A percentile compares a stretch with the other conserved stretches of the same genome.
phyloP scores from a whole-genome alignment of 2,888 invertebrate genomes.

The Ormyrus rosae region DNA sequence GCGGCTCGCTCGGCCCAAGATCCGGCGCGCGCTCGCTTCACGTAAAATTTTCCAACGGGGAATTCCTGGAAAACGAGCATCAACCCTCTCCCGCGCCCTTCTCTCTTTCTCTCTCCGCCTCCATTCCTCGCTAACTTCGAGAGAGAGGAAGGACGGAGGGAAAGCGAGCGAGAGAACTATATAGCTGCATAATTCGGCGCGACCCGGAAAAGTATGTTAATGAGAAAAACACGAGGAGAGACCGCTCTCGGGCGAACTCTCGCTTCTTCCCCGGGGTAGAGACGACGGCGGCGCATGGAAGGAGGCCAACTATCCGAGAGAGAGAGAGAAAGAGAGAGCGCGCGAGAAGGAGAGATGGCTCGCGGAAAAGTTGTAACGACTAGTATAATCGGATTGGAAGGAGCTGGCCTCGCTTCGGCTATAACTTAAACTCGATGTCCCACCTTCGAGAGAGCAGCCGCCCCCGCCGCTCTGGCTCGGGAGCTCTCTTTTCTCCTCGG shows the following conservation, averaged over 20 bases:
- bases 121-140: not conserved
- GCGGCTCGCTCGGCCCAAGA: constrained; percentile 6
- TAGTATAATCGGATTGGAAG: constrained; percentile 60
- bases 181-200: constrained; percentile 53
- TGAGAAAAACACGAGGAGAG: constrained; percentile 60
- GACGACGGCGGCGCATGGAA: constrained; percentile 32
- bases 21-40: not conserved
- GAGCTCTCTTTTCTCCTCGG: not conserved
- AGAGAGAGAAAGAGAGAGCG: constrained; percentile 21
- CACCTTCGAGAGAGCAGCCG: constrained; percentile 24
- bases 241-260: not conserved
- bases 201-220: constrained; percentile 60
- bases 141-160: not conserved
- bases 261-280: not conserved
- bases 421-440: constrained; percentile 47
- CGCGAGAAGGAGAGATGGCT: not conserved
- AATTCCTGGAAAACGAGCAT: constrained; percentile 41
- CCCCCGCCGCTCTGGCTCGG: not conserved
- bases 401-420: constrained; percentile 40
- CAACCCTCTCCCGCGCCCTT: not conserved
- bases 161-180: constrained; percentile 7
- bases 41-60: constrained; percentile 28
- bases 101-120: constrained; percentile 32
- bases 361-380: constrained; percentile 60
- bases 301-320: constrained; percentile 49